Evolutionary conservation across 35 echinoderm and acorn worm genomes (phyloP), one percentile per base, ranked within the genome.

Genomic region (Patiria miniata): DNA sequence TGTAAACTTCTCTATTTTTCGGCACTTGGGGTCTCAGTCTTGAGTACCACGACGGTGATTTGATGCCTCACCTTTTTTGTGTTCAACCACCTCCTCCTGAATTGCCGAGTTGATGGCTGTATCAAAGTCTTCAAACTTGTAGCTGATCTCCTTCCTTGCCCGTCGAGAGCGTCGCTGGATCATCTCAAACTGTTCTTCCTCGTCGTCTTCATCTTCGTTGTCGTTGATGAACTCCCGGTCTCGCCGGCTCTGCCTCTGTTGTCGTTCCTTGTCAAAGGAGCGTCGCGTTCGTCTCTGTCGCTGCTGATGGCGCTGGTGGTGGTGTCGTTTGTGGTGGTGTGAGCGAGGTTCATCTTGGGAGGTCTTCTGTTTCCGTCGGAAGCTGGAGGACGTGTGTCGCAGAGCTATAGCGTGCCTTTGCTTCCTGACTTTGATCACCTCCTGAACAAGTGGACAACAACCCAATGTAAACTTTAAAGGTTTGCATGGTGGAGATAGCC

Each of bases 71-170:
- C 95, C 89, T 98, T 92, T 94, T 26, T 89, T 85, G 28, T 98
- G 88, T 61, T 98, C 92, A 60, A 89, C 92, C 6, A 98, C 92
- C 51, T 98, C 95, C 2, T 98, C 95, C 29, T 85, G 28, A 39
- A 98, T 98, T 33, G 95, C 95, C 9, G 95, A 89, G 36, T 94
- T 89, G 39, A 98, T 98, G 32, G 95, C 92, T 16, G 89, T 23
- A 69, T 98, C 95, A 92, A 98, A 98, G 44, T 98, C 95, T 42
- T 98, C 93, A 91, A 98, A 98, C 61, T 90, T 94, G 52, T 98
- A 98, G 80, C 82, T 94, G 52, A 98, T 98, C 28, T 94, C 85
- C 61, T 94, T 94, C 7, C 92, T 68, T 14, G 58, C 77, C 36
- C 95, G 54, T 19, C 85, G 51, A 1, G 92, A 94, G 28, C 92